Conservation (phyloP, 92 coral and sea anemone species). For the Parazoanthus darwini region DNA sequence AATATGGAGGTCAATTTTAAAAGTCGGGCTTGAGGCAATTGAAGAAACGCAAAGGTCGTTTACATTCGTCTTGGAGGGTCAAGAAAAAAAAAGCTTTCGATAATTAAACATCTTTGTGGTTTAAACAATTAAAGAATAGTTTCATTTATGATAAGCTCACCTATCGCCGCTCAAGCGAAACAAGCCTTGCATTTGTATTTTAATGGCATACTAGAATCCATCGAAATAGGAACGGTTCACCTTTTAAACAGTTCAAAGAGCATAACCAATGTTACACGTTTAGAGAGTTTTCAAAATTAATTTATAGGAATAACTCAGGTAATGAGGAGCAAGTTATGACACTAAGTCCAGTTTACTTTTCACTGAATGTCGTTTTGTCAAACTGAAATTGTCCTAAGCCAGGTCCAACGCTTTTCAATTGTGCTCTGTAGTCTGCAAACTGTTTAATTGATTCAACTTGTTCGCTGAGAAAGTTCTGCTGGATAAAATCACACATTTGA, state of each 20-base stretch:
- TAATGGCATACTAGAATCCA: no score
- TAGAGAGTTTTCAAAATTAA: neutral
- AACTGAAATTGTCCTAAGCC: slow-evolving; percentile 52
- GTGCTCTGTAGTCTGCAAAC: slow-evolving; percentile 31
- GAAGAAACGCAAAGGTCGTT: neutral
- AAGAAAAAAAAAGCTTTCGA: no score
- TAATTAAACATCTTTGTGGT: no score
- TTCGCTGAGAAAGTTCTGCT: slow-evolving; percentile 38
- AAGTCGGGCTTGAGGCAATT: neutral
- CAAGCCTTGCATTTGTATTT: no score
- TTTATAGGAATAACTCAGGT: neutral
- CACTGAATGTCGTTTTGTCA: slow-evolving; percentile 45
- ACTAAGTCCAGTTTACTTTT: neutral
- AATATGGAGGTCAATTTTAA: no score
- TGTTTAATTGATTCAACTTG: slow-evolving; percentile 46
- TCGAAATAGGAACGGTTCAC: neutral
- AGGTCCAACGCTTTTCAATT: slow-evolving; percentile 45
- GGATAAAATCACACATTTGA: slow-evolving; percentile 52
- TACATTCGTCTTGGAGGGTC: no score
- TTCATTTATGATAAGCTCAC: no score
- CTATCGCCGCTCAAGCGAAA: no score
- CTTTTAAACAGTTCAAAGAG: neutral
- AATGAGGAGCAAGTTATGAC: no score
- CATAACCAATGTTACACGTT: neutral
- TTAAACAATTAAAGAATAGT: no score